These are phyloP conservation scores for Picathartes gymnocephalus DNA, from an alignment of 2,113 vertebrate species.

Conservation along the genomic window DNA sequence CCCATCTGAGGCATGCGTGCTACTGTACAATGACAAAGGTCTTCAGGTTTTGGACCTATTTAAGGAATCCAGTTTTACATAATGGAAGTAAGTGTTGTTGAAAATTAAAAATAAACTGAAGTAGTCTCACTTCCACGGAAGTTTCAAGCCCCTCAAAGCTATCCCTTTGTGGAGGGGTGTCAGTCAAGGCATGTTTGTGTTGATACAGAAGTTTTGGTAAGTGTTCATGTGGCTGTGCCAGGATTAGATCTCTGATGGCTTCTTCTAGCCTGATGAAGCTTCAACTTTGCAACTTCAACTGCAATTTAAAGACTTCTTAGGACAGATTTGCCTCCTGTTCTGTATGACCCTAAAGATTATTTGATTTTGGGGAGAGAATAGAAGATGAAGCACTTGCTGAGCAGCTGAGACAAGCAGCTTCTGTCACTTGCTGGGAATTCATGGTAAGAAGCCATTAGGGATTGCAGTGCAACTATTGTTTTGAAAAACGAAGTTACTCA, in stretches of 20 bases:
- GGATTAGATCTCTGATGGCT: not conserved
- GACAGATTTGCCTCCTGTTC: not conserved
- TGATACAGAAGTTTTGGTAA: not conserved
- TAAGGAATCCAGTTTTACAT: rapidly evolving
- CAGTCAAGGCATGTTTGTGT: not conserved
- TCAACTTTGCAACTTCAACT: not conserved
- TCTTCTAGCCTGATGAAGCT: not conserved
- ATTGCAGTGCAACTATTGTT: not conserved
- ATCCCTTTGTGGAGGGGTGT: not conserved
- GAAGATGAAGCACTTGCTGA: not conserved
- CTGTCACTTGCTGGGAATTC: not conserved
- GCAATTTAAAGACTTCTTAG: not conserved
- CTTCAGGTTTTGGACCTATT: not conserved
- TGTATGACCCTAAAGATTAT: not conserved
- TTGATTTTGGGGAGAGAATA: not conserved
- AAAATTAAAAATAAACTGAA: not conserved
- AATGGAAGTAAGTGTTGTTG: not conserved
- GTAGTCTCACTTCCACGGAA: not conserved
- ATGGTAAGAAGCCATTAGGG: not conserved
- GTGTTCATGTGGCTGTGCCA: not conserved
- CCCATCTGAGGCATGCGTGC: not conserved
- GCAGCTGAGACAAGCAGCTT: not conserved
- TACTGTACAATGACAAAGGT: not conserved
- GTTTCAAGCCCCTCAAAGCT: not conserved
- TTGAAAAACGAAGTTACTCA: not conserved